Evolutionary conservation across 2,888 invertebrate species (phyloP).

Genomic region (Leptinotarsa tumamoca): DNA sequence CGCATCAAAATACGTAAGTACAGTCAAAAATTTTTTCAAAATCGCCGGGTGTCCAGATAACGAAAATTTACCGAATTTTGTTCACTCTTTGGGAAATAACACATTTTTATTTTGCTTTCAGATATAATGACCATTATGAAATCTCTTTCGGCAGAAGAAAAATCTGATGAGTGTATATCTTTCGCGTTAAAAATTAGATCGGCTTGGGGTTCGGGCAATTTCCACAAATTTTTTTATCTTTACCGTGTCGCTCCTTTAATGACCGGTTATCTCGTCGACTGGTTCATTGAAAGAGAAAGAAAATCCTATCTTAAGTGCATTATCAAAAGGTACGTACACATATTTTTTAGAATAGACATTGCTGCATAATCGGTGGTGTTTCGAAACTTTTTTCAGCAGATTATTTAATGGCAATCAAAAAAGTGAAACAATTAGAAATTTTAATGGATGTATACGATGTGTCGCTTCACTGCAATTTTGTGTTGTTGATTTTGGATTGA

Average conservation of each 20-base stretch:
- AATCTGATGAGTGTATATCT: constrained; percentile 82
- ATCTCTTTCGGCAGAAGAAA: constrained; percentile 81
- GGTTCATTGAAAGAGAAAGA: constrained; percentile 96
- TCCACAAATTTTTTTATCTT: constrained; percentile 91
- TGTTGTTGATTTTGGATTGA: too few relatives aligned
- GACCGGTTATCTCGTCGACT: constrained; percentile 97
- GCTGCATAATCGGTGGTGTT: not conserved
- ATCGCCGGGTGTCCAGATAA: too few relatives aligned
- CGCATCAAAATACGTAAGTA: too few relatives aligned
- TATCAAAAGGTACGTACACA: constrained; percentile 95
- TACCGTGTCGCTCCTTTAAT: constrained; percentile 92
- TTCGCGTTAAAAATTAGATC: constrained; percentile 91
- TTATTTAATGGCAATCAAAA: not conserved
- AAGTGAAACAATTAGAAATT: not conserved
- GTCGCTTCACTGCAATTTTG: too few relatives aligned
- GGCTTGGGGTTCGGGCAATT: constrained; percentile 94
- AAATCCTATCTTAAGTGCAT: constrained; percentile 91
- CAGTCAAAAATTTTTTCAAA: too few relatives aligned
- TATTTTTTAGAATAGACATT: constrained; percentile 4
- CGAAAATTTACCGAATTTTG: too few relatives aligned
- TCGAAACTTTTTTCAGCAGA: not conserved
- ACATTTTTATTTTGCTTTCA: constrained; percentile 67
- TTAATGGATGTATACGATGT: too few relatives aligned
- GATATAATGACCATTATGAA: constrained; percentile 94
- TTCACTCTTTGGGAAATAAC: not conserved